These are phyloP conservation scores for Drosophila obscura DNA, from an alignment of 1,140 invertebrate genomes.

Conservation along the genomic window DNA sequence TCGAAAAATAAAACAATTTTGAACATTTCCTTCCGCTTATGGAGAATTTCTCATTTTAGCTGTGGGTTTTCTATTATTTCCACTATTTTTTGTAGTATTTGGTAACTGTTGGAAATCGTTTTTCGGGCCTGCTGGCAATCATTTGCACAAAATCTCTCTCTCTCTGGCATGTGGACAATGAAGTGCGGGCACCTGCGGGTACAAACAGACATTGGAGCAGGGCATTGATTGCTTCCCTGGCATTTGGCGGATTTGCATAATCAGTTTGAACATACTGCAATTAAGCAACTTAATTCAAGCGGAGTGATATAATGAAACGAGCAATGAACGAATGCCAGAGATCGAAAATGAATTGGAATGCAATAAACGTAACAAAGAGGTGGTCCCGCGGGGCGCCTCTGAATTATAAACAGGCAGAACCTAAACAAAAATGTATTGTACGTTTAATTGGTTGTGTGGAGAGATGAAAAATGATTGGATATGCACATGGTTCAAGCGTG, in stretches of 20 bases:
- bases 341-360: conserved; percentile 8
- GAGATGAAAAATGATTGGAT: no score
- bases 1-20: conserved; percentile 1
- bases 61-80: background rate
- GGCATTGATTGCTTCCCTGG: background rate
- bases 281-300: conserved; percentile 22
- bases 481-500: background rate
- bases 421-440: background rate
- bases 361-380: background rate
- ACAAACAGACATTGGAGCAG: conserved; percentile 4
- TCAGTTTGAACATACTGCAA: conserved; percentile 26
- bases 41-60: background rate
- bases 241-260: conserved; percentile 42
- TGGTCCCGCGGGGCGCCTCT: no score
- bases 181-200: conserved; percentile 16
- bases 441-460: background rate
- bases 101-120: background rate
- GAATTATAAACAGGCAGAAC: no score
- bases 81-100: background rate
- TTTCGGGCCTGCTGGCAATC: background rate
- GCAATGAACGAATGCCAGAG: background rate
- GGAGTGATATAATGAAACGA: conserved; percentile 5
- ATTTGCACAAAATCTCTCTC: conserved; percentile 1
- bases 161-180: background rate
- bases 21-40: conserved; percentile 7